These are phyloP conservation scores for Gambusia affinis DNA, from an alignment of 2,113 vertebrate genomes.

Conservation along the genomic window DNA sequence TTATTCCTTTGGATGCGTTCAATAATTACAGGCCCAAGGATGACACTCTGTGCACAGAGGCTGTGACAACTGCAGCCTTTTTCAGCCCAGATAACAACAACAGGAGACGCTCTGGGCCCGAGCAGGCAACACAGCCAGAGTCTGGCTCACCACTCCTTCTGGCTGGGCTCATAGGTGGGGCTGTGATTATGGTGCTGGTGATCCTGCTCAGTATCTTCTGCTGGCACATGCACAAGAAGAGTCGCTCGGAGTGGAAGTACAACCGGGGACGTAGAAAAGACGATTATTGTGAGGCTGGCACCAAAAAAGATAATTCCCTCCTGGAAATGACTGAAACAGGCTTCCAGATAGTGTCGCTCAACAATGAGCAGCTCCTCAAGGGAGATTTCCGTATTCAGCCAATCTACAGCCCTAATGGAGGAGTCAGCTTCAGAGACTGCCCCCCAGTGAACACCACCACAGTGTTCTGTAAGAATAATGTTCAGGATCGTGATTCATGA, in stretches of 20 bases:
- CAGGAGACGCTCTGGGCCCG: slow-evolving; percentile 81
- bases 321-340: slow-evolving; percentile 99
- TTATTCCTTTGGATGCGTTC: slow-evolving; percentile 91
- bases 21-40: slow-evolving; percentile 90
- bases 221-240: slow-evolving; percentile 99
- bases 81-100: slow-evolving; percentile 79
- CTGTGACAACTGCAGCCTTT: slow-evolving; percentile 84
- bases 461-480: slow-evolving; percentile 93
- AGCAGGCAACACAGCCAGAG: slow-evolving; percentile 86
- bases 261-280: slow-evolving; percentile 98
- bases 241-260: slow-evolving; percentile 97
- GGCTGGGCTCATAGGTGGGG: slow-evolving; percentile 93
- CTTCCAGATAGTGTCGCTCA: slow-evolving; percentile 99
- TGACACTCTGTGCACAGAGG: slow-evolving; percentile 86
- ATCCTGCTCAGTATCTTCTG: slow-evolving; percentile 93
- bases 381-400: slow-evolving; percentile 99
- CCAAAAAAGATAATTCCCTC: slow-evolving; percentile 99
- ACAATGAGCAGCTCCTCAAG: slow-evolving; percentile 99
- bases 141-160: slow-evolving; percentile 87
- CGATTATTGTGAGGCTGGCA: slow-evolving; percentile 97
- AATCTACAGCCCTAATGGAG: slow-evolving; percentile 98
- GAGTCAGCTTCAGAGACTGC: slow-evolving; percentile 96
- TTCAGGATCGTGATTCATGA: slow-evolving; percentile 92
- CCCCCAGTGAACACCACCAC: slow-evolving; percentile 96
- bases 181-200: slow-evolving; percentile 90